Percentiles rank a stretch among this genome's conserved stretches.
These are phyloP conservation scores for Nerophis lumbriciformis DNA, from an alignment of 2,113 vertebrate species.

Conservation along the genomic window DNA sequence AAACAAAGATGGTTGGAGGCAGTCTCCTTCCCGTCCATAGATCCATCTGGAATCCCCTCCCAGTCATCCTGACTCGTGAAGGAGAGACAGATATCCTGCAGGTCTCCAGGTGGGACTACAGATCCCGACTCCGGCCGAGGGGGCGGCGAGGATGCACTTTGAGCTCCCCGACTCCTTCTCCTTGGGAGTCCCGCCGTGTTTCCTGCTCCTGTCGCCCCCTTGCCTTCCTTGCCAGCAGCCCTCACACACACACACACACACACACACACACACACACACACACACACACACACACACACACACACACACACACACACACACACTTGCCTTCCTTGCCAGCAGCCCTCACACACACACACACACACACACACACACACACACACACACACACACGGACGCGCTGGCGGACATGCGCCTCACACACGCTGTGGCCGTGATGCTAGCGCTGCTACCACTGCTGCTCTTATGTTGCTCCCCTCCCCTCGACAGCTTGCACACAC, in stretches of 20 bases:
- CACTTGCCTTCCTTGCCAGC: too few species aligned
- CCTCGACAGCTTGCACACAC: slow-evolving; percentile 59
- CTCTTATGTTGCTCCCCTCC: slow-evolving; percentile 55
- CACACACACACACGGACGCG: slow-evolving; percentile 26
- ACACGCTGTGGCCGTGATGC: slow-evolving; percentile 45
- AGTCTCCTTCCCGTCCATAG: slow-evolving; percentile 38
- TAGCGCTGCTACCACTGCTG: slow-evolving; percentile 29
- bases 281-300: slow-evolving; percentile 42
- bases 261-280: slow-evolving; percentile 23
- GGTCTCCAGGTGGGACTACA: slow-evolving; percentile 41
- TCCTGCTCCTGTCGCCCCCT: slow-evolving; percentile 59
- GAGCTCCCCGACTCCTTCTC: slow-evolving; percentile 54
- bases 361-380: too few species aligned
- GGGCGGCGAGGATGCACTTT: slow-evolving; percentile 57
- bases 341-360: too few species aligned
- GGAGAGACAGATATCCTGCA: slow-evolving; percentile 31
- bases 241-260: slow-evolving; percentile 35
- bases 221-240: slow-evolving; percentile 56
- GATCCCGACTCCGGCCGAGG: slow-evolving; percentile 52
- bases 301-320: slow-evolving; percentile 30
- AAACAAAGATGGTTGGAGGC: slow-evolving; percentile 33
- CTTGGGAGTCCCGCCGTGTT: slow-evolving; percentile 56
- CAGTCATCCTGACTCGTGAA: slow-evolving; percentile 59
- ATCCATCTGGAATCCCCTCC: slow-evolving; percentile 48
- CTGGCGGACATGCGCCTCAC: slow-evolving; percentile 49